A percentile compares a stretch with the other conserved stretches of the same genome.
Conservation (phyloP, 1,140 invertebrate genomes). For the Lepidurus arcticus region DNA sequence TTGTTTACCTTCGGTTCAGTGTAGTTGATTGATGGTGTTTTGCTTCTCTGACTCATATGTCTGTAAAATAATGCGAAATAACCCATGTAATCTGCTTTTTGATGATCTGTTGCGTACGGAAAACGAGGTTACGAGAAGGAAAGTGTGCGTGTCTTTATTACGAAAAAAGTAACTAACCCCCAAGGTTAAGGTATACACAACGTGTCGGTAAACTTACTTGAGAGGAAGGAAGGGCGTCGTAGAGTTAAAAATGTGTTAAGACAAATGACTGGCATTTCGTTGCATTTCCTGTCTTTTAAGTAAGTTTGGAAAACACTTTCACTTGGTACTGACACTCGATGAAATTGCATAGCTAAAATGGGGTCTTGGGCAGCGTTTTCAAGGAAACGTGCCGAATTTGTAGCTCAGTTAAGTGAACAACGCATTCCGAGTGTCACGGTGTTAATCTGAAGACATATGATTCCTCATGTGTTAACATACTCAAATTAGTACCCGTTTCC, state of each 20-base stretch:
- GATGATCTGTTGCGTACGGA: neutral
- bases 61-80: too few species aligned
- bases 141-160: neutral
- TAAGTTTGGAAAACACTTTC: neutral
- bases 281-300: slow-evolving; percentile 3
- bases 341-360: neutral
- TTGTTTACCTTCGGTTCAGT: too few species aligned
- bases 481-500: too few species aligned
- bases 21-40: too few species aligned
- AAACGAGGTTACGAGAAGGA: neutral
- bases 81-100: too few species aligned
- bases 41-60: too few species aligned
- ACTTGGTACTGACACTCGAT: neutral
- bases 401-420: too few species aligned
- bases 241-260: neutral
- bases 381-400: neutral
- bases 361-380: neutral
- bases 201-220: neutral
- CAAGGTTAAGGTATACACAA: neutral
- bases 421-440: too few species aligned
- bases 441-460: too few species aligned
- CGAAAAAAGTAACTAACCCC: neutral
- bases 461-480: too few species aligned
- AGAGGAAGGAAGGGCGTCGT: neutral
- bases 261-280: slow-evolving; percentile 7